These are phyloP conservation scores for Dasysyrphus tricinctus DNA, from an alignment of 2,888 invertebrate genomes.

Conservation along the genomic window DNA sequence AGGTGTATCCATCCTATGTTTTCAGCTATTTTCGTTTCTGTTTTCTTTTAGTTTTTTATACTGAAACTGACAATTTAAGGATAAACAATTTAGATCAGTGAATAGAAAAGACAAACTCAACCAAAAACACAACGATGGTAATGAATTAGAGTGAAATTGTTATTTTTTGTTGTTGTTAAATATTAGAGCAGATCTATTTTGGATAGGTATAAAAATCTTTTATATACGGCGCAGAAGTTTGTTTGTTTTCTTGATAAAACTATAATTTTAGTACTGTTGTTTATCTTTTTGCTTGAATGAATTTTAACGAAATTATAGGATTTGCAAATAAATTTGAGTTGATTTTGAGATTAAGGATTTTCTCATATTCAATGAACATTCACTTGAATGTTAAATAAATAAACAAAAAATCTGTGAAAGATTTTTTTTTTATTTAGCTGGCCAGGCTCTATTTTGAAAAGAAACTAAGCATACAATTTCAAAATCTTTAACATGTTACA, in stretches of 20 bases:
- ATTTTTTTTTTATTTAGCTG: too few relatives aligned
- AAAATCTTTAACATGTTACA: too few relatives aligned
- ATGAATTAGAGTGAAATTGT: slow-evolving; percentile 19
- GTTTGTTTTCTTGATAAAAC: background rate
- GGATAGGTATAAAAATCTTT: background rate
- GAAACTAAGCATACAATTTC: too few relatives aligned
- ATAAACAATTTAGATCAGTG: slow-evolving; percentile 33
- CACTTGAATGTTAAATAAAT: background rate
- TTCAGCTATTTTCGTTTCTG: slow-evolving; percentile 1
- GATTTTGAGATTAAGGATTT: slow-evolving; percentile 10
- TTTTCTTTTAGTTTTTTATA: background rate
- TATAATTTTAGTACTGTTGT: background rate
- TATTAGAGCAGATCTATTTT: background rate
- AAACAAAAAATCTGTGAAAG: background rate
- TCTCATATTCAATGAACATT: slow-evolving; percentile 18
- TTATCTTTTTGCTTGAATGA: slow-evolving; percentile 14
- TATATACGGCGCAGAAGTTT: background rate
- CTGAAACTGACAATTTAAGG: slow-evolving; percentile 16
- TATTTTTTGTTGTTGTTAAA: background rate
- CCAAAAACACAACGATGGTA: slow-evolving; percentile 1
- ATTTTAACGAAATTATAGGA: background rate
- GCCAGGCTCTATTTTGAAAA: too few relatives aligned
- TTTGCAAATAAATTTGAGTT: background rate
- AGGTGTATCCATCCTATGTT: background rate
- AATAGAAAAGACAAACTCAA: slow-evolving; percentile 35